Percentiles rank a stretch among this genome's conserved stretches.
These are phyloP conservation scores for Andrena fulva DNA, from an alignment of 2,888 invertebrate genomes.

Conservation along the genomic window DNA sequence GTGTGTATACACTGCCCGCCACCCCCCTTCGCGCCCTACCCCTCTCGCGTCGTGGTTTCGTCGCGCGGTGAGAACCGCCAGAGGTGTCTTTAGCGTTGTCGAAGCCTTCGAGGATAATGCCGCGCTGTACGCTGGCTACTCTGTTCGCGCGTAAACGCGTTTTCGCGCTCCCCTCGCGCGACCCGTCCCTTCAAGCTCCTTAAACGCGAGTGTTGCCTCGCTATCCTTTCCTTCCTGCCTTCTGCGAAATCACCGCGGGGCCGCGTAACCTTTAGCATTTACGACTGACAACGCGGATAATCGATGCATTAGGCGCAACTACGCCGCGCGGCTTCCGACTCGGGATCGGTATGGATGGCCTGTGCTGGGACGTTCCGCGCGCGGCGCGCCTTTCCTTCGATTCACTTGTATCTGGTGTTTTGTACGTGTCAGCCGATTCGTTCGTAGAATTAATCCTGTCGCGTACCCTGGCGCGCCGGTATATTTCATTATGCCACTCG, in stretches of 20 bases:
- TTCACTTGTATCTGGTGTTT: too few relatives aligned
- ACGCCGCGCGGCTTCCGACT: neutral
- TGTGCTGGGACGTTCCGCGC: neutral
- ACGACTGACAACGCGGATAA: neutral
- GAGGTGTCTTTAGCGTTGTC: conserved; percentile 39
- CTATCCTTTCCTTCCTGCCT: neutral
- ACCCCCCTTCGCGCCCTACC: conserved; percentile 8
- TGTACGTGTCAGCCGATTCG: neutral
- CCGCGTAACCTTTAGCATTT: neutral
- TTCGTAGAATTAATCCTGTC: neutral
- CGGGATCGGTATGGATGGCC: neutral
- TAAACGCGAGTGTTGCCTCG: neutral
- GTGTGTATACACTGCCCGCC: conserved; percentile 11
- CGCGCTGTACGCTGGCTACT: conserved; percentile 4
- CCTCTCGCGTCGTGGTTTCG: conserved; percentile 7
- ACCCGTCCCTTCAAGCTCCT: conserved; percentile 15
- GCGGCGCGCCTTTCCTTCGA: too few relatives aligned
- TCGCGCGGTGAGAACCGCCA: conserved; percentile 48
- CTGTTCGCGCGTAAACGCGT: neutral
- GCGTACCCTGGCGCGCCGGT: neutral
- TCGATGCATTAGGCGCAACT: neutral
- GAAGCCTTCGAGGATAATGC: conserved; percentile 43
- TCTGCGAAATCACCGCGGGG: neutral
- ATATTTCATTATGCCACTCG: neutral
- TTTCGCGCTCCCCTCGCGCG: conserved; percentile 14